phyloP scores from a whole-genome alignment of 2,888 invertebrate species.

The Dryobotodes eremita region DNA sequence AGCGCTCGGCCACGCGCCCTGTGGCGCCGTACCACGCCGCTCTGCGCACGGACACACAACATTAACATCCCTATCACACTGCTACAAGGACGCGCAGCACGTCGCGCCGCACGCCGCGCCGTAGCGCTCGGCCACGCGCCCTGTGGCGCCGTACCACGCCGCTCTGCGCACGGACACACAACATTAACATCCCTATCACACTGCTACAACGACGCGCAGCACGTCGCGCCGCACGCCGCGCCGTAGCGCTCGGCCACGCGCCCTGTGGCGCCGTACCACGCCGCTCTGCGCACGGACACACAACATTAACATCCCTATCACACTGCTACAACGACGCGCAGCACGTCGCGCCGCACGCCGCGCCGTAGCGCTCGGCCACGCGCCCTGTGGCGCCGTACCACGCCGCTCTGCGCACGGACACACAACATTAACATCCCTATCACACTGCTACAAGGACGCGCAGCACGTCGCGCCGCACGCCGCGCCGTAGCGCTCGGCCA shows the following conservation, averaged over 20 bases:
- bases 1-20: slow-evolving; percentile 49
- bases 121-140: slow-evolving; percentile 77
- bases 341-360: slow-evolving; percentile 92
- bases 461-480: no score
- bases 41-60: slow-evolving; percentile 92
- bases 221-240: slow-evolving; percentile 67
- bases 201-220: slow-evolving; percentile 15
- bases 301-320: no score
- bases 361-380: background rate
- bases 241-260: slow-evolving; percentile 66
- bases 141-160: slow-evolving; percentile 50
- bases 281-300: no score
- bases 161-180: slow-evolving; percentile 92
- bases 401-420: no score
- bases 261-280: no score
- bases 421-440: no score
- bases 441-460: background rate
- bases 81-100: slow-evolving; percentile 18
- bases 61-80: background rate
- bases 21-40: slow-evolving; percentile 90
- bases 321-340: slow-evolving; percentile 80
- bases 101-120: background rate
- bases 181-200: background rate
- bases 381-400: no score
- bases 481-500: no score